These are phyloP conservation scores for Choristoneura fumiferana DNA, from an alignment of 1,140 invertebrate genomes.

Conservation along the genomic window DNA sequence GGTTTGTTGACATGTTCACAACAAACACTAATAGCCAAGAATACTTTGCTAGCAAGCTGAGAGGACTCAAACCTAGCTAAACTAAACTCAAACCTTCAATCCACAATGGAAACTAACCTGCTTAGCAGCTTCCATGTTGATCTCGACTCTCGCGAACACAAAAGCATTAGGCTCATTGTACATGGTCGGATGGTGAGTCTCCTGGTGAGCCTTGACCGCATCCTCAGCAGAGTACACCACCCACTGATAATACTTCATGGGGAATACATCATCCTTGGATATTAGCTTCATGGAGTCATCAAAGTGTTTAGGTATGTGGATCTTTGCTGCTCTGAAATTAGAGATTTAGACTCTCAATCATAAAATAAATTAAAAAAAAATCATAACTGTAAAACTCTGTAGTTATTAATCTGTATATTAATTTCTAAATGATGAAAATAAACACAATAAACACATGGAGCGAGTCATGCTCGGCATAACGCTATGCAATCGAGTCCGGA, in stretches of 20 bases:
- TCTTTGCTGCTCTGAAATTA: conserved; percentile 39
- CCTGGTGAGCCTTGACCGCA: conserved; percentile 85
- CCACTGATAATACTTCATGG: conserved; percentile 80
- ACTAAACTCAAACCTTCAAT: too few species aligned
- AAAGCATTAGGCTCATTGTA: conserved; percentile 84
- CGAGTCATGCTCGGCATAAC: too few species aligned
- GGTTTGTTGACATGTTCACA: too few species aligned
- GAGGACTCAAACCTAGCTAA: too few species aligned
- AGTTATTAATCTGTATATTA: too few species aligned
- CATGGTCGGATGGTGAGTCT: conserved; percentile 88
- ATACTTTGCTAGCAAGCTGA: too few species aligned
- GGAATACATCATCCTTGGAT: conserved; percentile 84
- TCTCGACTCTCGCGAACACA: conserved; percentile 83
- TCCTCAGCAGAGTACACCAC: conserved; percentile 83
- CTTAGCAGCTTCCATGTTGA: conserved; percentile 83
- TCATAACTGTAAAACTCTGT: too few species aligned
- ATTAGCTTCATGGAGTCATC: conserved; percentile 80
- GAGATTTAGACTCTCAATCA: too few species aligned
- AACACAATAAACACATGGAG: too few species aligned
- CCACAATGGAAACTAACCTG: conserved; percentile 58
- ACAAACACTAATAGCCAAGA: too few species aligned
- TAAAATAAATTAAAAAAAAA: not conserved
- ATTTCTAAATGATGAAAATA: too few species aligned
- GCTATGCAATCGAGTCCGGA: too few species aligned
- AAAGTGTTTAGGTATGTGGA: conserved; percentile 64